These are phyloP conservation scores for Nysson spinosus DNA, from an alignment of 2,888 invertebrate genomes.

Conservation along the genomic window DNA sequence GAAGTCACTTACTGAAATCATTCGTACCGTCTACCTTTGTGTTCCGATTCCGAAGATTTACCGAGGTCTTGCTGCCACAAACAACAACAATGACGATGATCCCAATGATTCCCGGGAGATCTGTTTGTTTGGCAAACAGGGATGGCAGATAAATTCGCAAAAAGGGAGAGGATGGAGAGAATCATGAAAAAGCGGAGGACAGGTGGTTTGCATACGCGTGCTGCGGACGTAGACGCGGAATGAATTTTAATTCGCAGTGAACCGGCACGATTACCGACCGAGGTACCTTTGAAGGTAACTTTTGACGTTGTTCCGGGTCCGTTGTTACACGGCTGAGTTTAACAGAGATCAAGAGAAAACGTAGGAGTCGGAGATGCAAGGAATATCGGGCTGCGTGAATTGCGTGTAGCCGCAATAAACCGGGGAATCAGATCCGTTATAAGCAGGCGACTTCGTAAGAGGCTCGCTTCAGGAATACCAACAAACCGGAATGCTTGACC, in stretches of 20 bases:
- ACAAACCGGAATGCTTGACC: slow-evolving; percentile 33
- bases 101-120: no score
- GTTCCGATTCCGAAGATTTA: no score
- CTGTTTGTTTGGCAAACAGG: no score
- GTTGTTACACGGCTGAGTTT: slow-evolving; percentile 4
- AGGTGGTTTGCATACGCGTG: slow-evolving; percentile 70
- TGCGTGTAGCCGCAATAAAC: slow-evolving; percentile 24
- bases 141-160: no score
- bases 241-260: slow-evolving; percentile 72
- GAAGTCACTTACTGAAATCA: no score
- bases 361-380: background rate
- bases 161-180: slow-evolving; percentile 18
- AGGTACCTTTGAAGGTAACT: slow-evolving; percentile 11
- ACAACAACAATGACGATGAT: no score
- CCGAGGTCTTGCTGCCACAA: no score
- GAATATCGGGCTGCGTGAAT: slow-evolving; percentile 15
- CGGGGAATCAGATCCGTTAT: slow-evolving; percentile 33
- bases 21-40: no score
- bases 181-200: slow-evolving; percentile 61
- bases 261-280: slow-evolving; percentile 56
- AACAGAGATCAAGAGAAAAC: slow-evolving; percentile 3
- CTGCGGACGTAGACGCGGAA: slow-evolving; percentile 59
- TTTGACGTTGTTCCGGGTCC: slow-evolving; percentile 23
- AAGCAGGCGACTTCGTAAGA: slow-evolving; percentile 34
- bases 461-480: slow-evolving; percentile 29